These are phyloP conservation scores for Tiliacea aurago DNA, from an alignment of 2,888 invertebrate genomes.

Conservation along the genomic window DNA sequence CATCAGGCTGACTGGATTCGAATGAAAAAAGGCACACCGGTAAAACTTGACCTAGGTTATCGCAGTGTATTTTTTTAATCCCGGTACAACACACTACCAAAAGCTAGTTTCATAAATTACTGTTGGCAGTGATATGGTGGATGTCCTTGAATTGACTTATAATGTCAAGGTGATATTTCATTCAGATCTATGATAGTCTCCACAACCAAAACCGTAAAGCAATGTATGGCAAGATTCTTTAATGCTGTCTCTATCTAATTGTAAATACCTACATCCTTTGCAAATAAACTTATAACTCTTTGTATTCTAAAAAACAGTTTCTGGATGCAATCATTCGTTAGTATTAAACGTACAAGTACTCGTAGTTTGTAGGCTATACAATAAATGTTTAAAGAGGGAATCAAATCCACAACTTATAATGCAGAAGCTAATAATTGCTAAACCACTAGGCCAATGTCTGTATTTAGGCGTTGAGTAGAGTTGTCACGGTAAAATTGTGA, in stretches of 20 bases:
- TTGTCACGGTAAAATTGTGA: background rate
- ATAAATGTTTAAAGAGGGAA: background rate
- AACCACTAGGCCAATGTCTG: background rate
- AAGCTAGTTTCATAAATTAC: too few species aligned
- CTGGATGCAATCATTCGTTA: background rate
- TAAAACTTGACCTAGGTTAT: too few species aligned
- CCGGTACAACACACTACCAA: too few species aligned
- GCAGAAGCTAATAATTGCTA: background rate
- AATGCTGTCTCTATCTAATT: too few species aligned
- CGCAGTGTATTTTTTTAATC: too few species aligned
- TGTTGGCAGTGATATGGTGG: too few species aligned
- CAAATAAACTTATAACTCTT: background rate
- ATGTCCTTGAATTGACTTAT: too few species aligned
- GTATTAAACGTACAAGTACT: too few species aligned
- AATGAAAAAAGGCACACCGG: too few species aligned
- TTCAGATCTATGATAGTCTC: background rate
- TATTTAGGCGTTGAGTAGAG: background rate
- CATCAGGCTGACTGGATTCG: too few species aligned
- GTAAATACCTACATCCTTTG: background rate
- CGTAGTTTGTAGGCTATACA: too few species aligned
- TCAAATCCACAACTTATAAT: background rate
- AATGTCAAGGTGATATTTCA: background rate
- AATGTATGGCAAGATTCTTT: background rate
- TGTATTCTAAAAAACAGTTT: background rate
- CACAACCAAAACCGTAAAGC: background rate